Base-by-base conservation (phyloP, 2,888 invertebrate species). In the Sarcophaga variegata region DNA sequence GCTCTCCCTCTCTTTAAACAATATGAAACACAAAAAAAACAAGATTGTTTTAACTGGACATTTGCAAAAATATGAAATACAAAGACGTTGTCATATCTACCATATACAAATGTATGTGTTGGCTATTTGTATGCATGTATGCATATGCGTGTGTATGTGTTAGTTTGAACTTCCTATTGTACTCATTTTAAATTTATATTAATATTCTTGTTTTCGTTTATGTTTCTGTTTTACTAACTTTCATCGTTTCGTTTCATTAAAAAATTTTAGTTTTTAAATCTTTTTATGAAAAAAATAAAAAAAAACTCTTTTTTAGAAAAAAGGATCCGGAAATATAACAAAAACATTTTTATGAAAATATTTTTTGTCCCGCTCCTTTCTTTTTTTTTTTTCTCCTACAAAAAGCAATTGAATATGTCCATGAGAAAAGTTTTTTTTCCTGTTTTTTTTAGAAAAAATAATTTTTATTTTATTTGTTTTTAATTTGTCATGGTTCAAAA, bases 401-500 rank as follows among this genome's bases (percentile, higher is more conserved):
- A 37, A 37, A 37, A 37, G 8, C 37, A 37, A 37, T 37, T 37
- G 37, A 37, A 25, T 64, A n/a, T 66, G 47, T 67, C 60, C 78
- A 75, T 54, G 66, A 20, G 11, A 67, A 45, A 78, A 81, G 54
- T 78, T 6, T 37, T 37, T 37, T 37, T 37, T 8, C 10, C 2
- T 10, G 8, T 37, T 37, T 10, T 37, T 37, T 83, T 64, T 77
- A 20, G 14, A 4, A 54, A 71, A 63, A 67, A 75, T 71, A 76
- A 70, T 77, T 83, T 78, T 79, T 81, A 70, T 75, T 83, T 78
- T 67, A 78, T 63, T 54, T 86, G 71, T 78, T 78, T 85, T 82
- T 70, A 81, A 86, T 86, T 81, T 83, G 77, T 77, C 69, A 77
- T 81, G 81, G 83, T 86, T 74, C 81, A 83, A 78, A 75, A 45